phyloP scores from a whole-genome alignment of 2,888 invertebrate genomes.

The Nomada hirtipes region DNA sequence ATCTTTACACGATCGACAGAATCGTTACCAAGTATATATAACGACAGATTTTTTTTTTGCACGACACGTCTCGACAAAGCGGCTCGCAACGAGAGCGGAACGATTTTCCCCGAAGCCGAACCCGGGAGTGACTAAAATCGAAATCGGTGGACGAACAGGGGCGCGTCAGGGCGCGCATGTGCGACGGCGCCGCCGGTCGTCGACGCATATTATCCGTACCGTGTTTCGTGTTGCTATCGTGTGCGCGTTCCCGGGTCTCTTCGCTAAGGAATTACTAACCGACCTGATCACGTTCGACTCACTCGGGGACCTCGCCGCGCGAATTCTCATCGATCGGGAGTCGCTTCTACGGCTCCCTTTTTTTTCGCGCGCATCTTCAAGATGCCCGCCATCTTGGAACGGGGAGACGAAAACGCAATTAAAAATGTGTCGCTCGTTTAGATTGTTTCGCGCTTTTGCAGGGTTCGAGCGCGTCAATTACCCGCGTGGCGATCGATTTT shows the following conservation, averaged over 20 bases:
- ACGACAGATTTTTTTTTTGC: conserved; percentile 40
- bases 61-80: conserved; percentile 43
- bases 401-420: conserved; percentile 11
- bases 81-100: conserved; percentile 65
- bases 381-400: conserved; percentile 52
- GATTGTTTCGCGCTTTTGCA: neutral
- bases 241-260: conserved; percentile 64
- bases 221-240: conserved; percentile 72
- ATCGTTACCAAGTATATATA: conserved; percentile 17
- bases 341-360: conserved; percentile 47
- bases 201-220: conserved; percentile 78
- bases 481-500: neutral
- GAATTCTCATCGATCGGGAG: conserved; percentile 68
- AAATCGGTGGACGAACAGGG: conserved; percentile 83
- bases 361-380: conserved; percentile 62
- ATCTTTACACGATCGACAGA: conserved; percentile 21
- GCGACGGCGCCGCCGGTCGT: conserved; percentile 81
- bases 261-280: conserved; percentile 74
- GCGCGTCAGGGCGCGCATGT: conserved; percentile 81
- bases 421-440: conserved; percentile 2
- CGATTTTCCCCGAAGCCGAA: conserved; percentile 83
- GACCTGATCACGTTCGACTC: conserved; percentile 77
- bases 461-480: neutral
- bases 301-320: conserved; percentile 57
- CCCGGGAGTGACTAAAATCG: conserved; percentile 84